Evolutionary conservation across 2,888 invertebrate genomes (phyloP).

Genomic region (Xanthorhoe spadicearia): DNA sequence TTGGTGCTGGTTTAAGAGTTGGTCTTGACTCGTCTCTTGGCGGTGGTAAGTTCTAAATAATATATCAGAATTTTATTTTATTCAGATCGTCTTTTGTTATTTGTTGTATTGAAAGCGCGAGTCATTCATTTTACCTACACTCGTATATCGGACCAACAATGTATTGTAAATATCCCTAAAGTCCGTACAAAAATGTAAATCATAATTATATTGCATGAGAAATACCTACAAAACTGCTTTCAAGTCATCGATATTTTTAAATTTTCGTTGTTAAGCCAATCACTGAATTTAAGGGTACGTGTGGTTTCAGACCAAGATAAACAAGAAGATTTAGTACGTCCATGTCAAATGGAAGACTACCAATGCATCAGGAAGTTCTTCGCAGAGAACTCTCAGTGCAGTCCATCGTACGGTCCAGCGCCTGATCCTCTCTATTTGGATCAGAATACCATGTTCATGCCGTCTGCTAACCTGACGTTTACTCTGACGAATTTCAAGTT

Average conservation of each 20-base stretch:
- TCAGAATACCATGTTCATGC: slow-evolving; percentile 24
- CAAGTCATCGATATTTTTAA: too few species aligned
- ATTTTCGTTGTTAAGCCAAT: too few species aligned
- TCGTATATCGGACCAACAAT: too few species aligned
- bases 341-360: slow-evolving; percentile 43
- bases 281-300: too few species aligned
- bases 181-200: too few species aligned
- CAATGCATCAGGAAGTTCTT: slow-evolving; percentile 46
- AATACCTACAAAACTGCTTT: too few species aligned
- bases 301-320: slow-evolving; percentile 26
- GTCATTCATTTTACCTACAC: too few species aligned
- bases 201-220: too few species aligned
- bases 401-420: slow-evolving; percentile 36
- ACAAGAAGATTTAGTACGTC: slow-evolving; percentile 36
- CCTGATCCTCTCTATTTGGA: slow-evolving; percentile 43
- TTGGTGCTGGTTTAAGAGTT: slow-evolving; percentile 25
- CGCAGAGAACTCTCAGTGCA: slow-evolving; percentile 42
- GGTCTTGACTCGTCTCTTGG: slow-evolving; percentile 21
- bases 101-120: too few species aligned
- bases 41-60: slow-evolving; percentile 9
- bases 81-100: too few species aligned
- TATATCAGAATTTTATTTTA: too few species aligned
- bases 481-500: slow-evolving; percentile 39
- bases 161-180: too few species aligned
- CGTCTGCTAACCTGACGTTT: slow-evolving; percentile 41